phyloP scores from a whole-genome alignment of 1,140 invertebrate species.

The Medauroidea extradentata region DNA sequence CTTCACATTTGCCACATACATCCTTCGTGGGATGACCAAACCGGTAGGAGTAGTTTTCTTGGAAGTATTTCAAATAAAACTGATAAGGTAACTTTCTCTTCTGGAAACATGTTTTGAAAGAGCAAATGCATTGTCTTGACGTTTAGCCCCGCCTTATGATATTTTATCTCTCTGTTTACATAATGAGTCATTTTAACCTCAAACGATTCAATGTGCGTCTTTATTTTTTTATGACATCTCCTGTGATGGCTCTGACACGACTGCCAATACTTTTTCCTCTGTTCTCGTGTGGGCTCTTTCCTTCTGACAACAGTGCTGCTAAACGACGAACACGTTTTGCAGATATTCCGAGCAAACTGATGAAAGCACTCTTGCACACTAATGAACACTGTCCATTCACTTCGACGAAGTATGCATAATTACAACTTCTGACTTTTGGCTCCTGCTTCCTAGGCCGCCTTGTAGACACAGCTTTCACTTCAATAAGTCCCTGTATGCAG shows the following conservation, averaged over 20 bases:
- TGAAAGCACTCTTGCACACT: slow-evolving; percentile 6
- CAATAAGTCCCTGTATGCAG: slow-evolving; percentile 3
- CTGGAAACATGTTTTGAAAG: too few relatives aligned
- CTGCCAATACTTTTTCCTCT: slow-evolving; percentile 9
- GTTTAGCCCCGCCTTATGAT: slow-evolving; percentile 12
- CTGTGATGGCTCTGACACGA: slow-evolving; percentile 6
- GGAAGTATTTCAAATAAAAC: slow-evolving; percentile 20
- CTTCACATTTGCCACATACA: slow-evolving; percentile 20
- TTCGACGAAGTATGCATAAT: background rate
- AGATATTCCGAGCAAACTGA: background rate
- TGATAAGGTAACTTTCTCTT: too few relatives aligned
- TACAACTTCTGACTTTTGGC: background rate
- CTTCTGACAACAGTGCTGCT: slow-evolving; percentile 2
- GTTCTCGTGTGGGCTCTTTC: slow-evolving; percentile 9
- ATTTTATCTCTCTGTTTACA: slow-evolving; percentile 5
- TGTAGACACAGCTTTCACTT: background rate
- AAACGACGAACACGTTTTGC: slow-evolving; percentile 6
- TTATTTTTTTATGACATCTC: slow-evolving; percentile 5
- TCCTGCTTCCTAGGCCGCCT: slow-evolving; percentile 1
- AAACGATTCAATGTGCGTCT: slow-evolving; percentile 15
- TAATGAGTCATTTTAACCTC: slow-evolving; percentile 13
- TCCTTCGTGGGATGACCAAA: slow-evolving; percentile 21
- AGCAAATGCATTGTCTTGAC: slow-evolving; percentile 18
- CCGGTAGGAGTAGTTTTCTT: slow-evolving; percentile 13
- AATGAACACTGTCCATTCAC: background rate